phyloP scores from a whole-genome alignment of 1,140 invertebrate genomes.

The Potamilus streckersoni region DNA sequence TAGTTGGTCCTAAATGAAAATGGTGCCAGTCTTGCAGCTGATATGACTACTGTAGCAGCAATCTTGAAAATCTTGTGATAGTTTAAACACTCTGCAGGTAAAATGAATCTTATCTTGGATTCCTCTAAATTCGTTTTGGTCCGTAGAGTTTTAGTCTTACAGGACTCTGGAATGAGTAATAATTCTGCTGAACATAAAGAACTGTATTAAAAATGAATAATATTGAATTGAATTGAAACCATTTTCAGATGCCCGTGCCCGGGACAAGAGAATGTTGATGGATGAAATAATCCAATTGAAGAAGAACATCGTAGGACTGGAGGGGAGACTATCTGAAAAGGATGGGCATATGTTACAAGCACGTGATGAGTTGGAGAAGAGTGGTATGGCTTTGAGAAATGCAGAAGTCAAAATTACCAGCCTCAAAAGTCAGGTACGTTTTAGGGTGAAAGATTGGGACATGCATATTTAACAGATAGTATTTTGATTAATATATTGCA shows the following conservation, averaged over 20 bases:
- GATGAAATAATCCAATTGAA: constrained; percentile 64
- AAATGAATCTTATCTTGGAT: no score
- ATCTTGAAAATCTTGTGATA: no score
- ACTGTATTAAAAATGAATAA: no score
- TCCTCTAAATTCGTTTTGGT: no score
- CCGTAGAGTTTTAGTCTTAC: no score
- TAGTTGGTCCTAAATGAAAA: no score
- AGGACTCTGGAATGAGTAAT: no score
- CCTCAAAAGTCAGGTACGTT: constrained; percentile 58
- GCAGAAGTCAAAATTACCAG: constrained; percentile 59
- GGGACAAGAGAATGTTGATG: constrained; percentile 61
- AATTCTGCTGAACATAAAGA: no score
- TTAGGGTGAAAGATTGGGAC: not conserved
- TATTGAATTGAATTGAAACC: not conserved
- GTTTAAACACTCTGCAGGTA: no score
- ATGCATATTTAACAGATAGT: not conserved
- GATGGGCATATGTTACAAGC: constrained; percentile 54
- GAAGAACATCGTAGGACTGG: constrained; percentile 57
- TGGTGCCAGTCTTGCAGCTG: no score
- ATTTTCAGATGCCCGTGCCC: constrained; percentile 41
- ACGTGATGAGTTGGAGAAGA: constrained; percentile 57
- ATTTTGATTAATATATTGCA: not conserved
- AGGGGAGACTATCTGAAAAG: constrained; percentile 49
- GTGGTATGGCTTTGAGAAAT: constrained; percentile 52
- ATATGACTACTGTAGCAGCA: no score